Evolutionary conservation across 2,888 invertebrate genomes (phyloP).

Genomic region (Leptinotarsa tumamoca): DNA sequence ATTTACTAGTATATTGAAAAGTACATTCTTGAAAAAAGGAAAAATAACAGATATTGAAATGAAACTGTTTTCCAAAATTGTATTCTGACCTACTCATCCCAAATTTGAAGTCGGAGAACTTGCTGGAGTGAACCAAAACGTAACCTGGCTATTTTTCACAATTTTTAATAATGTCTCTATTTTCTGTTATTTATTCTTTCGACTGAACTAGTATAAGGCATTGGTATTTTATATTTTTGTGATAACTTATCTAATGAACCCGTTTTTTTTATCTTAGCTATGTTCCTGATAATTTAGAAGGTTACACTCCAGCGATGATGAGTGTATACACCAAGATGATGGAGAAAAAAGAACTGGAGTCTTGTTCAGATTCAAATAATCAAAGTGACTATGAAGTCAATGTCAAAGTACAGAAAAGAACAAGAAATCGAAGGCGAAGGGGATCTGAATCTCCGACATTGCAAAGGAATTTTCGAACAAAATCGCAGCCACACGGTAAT

Average conservation of each 20-base stretch:
- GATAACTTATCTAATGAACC: neutral
- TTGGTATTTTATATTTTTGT: constrained; percentile 1
- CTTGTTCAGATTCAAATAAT: constrained; percentile 27
- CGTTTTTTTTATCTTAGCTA: constrained; percentile 40
- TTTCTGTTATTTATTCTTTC: no score
- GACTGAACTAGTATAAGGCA: no score
- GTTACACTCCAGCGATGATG: constrained; percentile 73
- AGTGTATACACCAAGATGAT: constrained; percentile 68
- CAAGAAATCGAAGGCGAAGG: constrained; percentile 28
- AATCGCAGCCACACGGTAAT: constrained; percentile 35
- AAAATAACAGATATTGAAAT: neutral
- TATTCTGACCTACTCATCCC: no score
- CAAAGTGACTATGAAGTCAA: constrained; percentile 13
- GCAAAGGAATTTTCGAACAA: constrained; percentile 25
- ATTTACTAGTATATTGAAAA: neutral
- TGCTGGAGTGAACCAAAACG: no score
- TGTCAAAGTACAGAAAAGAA: constrained; percentile 16
- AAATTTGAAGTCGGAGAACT: no score
- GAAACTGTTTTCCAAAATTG: no score
- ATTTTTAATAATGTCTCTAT: no score
- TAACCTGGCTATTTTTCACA: no score
- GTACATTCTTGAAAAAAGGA: neutral
- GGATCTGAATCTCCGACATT: constrained; percentile 36
- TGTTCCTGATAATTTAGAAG: constrained; percentile 56
- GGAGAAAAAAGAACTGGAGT: constrained; percentile 67